Conservation (phyloP, 2,888 invertebrate species). For the Ophioninae sp. region DNA sequence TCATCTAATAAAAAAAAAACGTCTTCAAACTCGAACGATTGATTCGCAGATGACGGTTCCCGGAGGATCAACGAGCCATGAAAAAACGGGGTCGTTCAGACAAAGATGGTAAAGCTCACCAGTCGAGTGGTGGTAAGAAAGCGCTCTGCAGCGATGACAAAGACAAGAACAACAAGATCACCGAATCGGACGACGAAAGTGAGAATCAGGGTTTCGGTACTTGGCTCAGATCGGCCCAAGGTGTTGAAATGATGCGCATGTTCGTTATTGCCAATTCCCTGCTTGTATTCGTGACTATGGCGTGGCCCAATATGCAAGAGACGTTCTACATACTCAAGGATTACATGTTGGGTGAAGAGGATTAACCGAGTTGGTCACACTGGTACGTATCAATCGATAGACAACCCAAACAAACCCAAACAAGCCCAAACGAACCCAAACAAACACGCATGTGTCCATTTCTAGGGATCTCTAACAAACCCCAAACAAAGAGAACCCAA, state of each 20-base stretch:
- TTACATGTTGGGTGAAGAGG: constrained; percentile 74
- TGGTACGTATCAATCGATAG: background rate
- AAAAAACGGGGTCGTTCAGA: constrained; percentile 69
- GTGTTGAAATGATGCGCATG: constrained; percentile 89
- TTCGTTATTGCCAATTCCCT: constrained; percentile 90
- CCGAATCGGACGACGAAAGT: constrained; percentile 67
- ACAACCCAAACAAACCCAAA: too few relatives aligned
- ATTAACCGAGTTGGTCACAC: constrained; percentile 42
- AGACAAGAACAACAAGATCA: constrained; percentile 36
- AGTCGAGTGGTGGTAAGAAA: constrained; percentile 34
- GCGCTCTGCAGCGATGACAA: constrained; percentile 9
- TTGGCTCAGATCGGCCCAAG: constrained; percentile 83
- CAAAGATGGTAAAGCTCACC: constrained; percentile 64
- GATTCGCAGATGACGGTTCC: constrained; percentile 35
- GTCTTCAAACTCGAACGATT: background rate
- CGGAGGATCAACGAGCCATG: constrained; percentile 64
- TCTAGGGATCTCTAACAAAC: too few relatives aligned
- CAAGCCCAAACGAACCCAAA: too few relatives aligned
- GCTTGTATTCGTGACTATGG: constrained; percentile 87
- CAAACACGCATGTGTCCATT: too few relatives aligned
- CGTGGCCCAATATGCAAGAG: constrained; percentile 88
- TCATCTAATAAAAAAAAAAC: background rate
- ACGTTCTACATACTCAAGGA: constrained; percentile 82
- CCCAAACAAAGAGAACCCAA: too few relatives aligned
- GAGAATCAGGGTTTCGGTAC: constrained; percentile 77